Percentiles rank a stretch among this genome's conserved stretches.
phyloP scores from a whole-genome alignment of 2,888 invertebrate genomes.

The Ectemnius cavifrons region DNA sequence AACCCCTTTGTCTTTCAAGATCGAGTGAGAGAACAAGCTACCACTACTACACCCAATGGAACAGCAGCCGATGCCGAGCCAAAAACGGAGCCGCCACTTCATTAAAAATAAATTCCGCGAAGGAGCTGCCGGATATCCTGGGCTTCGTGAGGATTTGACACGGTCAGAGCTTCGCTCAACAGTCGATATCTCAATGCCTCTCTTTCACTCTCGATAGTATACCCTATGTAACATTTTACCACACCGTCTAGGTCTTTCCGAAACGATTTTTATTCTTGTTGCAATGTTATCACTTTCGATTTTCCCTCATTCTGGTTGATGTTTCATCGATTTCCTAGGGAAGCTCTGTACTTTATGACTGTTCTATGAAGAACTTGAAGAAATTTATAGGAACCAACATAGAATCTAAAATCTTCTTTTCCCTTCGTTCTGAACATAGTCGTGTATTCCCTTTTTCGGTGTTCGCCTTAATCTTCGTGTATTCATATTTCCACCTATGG shows the following conservation, averaged over 20 bases:
- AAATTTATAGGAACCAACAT: background rate
- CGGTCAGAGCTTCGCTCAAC: conserved; percentile 51
- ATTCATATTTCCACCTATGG: conserved; percentile 27
- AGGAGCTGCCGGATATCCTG: conserved; percentile 74
- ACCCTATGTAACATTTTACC: background rate
- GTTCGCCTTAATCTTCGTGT: conserved; percentile 24
- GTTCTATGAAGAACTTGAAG: background rate
- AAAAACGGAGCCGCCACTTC: conserved; percentile 74
- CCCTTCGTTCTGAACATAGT: conserved; percentile 14
- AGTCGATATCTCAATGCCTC: background rate
- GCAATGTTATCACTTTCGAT: background rate
- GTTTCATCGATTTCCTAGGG: background rate
- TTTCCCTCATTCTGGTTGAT: background rate
- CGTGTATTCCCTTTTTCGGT: conserved; percentile 7
- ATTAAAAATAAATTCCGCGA: conserved; percentile 80
- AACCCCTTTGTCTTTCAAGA: conserved; percentile 9
- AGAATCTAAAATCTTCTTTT: conserved; percentile 40
- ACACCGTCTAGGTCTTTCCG: background rate
- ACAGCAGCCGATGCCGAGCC: conserved; percentile 13
- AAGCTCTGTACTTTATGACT: background rate
- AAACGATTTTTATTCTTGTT: background rate
- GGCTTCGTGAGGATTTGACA: conserved; percentile 78
- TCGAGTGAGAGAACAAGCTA: no score
- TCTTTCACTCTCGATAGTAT: background rate
- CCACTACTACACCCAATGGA: conserved; percentile 7